A percentile compares a stretch with the other conserved stretches of the same genome.
Evolutionary conservation across 2,888 invertebrate species (phyloP).

Genomic region (Drosophila prostipennis): DNA sequence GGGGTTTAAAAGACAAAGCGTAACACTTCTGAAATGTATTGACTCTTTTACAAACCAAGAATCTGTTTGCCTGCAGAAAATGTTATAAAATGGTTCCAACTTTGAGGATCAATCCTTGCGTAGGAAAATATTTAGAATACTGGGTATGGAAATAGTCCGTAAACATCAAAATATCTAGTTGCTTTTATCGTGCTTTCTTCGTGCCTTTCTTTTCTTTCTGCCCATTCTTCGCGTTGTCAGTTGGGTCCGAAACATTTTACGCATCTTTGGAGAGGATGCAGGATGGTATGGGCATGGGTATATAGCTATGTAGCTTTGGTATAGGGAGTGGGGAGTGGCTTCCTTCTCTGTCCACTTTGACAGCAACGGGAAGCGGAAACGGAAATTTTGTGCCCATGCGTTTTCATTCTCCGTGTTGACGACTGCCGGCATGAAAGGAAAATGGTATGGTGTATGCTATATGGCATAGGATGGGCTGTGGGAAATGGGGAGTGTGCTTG

Average conservation of each 20-base stretch:
- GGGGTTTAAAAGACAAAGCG: too few relatives aligned
- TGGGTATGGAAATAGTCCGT: background rate
- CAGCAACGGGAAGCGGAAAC: constrained; percentile 74
- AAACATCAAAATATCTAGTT: background rate
- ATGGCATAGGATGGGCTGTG: background rate
- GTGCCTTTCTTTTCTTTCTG: constrained; percentile 15
- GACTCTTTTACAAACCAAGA: too few relatives aligned
- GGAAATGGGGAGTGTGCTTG: constrained; percentile 16
- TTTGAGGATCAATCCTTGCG: too few relatives aligned
- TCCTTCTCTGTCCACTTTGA: constrained; percentile 59
- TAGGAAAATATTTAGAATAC: background rate
- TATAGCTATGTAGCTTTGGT: background rate
- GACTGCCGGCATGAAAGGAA: constrained; percentile 48
- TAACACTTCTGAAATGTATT: too few relatives aligned
- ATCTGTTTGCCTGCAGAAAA: too few relatives aligned
- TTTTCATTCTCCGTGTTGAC: constrained; percentile 75
- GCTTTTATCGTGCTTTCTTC: constrained; percentile 15
- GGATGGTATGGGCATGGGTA: background rate
- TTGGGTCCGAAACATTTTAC: constrained; percentile 70
- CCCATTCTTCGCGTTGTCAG: constrained; percentile 22
- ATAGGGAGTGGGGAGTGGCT: constrained; percentile 18
- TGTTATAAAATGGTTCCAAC: too few relatives aligned
- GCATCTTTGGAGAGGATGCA: constrained; percentile 51
- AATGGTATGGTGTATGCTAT: background rate
- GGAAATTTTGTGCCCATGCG: constrained; percentile 79